A percentile compares a stretch with the other conserved stretches of the same genome.
Conservation (phyloP, 2,113 vertebrate species). For the Macroglossus sobrinus region DNA sequence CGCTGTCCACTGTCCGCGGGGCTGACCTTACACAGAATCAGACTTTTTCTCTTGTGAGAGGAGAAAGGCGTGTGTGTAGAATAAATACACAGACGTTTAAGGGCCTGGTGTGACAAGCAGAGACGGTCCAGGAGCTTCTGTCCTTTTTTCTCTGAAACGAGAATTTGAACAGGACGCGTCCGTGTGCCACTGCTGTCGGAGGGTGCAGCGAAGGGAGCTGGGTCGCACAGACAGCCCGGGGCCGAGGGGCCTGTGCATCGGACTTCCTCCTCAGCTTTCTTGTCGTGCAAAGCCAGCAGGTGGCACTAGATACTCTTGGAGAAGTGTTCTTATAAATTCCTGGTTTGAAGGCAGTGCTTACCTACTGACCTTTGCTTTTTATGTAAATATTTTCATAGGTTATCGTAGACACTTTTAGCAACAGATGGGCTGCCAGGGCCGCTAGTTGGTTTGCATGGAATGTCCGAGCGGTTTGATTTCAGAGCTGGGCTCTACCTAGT, state of each 20-base stretch:
- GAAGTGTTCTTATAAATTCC: background rate
- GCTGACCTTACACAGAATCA: background rate
- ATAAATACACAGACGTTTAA: background rate
- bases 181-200: background rate
- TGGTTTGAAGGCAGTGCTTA: background rate
- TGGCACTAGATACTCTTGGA: conserved; percentile 70
- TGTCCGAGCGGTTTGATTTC: background rate
- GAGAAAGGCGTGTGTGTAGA: background rate
- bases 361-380: background rate
- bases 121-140: background rate
- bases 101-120: background rate
- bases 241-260: background rate
- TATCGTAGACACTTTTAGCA: background rate
- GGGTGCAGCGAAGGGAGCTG: background rate
- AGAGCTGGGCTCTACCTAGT: background rate
- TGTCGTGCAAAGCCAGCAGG: conserved; percentile 64
- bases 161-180: background rate
- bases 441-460: background rate
- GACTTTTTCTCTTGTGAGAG: background rate
- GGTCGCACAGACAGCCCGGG: background rate
- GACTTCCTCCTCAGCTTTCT: background rate
- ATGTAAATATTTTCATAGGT: background rate
- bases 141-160: background rate
- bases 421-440: background rate
- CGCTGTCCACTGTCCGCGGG: accelerated